Evolutionary conservation across 2,888 invertebrate species (phyloP), one percentile per base, ranked within the genome.

Genomic region (Drosophila pseudotalamancana): DNA sequence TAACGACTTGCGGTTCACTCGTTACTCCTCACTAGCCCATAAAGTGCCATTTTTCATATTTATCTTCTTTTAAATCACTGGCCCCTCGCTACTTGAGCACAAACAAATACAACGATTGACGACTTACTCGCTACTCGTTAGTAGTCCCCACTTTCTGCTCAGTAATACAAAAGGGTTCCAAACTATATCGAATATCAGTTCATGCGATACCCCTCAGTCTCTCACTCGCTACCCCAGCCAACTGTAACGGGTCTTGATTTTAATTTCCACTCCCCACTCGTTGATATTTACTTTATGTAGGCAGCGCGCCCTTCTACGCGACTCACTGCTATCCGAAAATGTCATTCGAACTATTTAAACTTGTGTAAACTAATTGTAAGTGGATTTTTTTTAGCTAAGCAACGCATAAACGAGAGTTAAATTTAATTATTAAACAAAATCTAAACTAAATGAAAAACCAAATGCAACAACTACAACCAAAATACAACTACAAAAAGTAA

Each of bases 371-470:
- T 82, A 82, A 79, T 63, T 82, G 40, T 83, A 85, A 86, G 83
- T 73, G 61, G 72, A 79, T 81, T 81, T 81, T 81, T 81, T 81
- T 81, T 85, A 85, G 77, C 85, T 85, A 85, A 82, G 79, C 72
- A 85, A 82, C 82, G 77, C 79, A 69, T 82, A 67, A 74, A 77
- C 72, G 25, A 57, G 61, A 79, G 85, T 81, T 85, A 82, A 66
- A 81, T 70, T 71, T 71, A 74, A 74, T 66, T 74, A 74, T 66
- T 66, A 81, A 80, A 61, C 34, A 45, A 65, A 62, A 53, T 35
- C 57, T 50, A 42, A 72, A 72, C 49, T 55, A 57, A 62, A 67
- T 62, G 29, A 59, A 74, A 78, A 66, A 66, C 54, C 49, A 55
- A 77, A 70, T 60, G 25, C 54, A 70, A 50, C 32, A 71, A 72